phyloP scores from a whole-genome alignment of 2,888 invertebrate species.

The Masnerella sp. region DNA sequence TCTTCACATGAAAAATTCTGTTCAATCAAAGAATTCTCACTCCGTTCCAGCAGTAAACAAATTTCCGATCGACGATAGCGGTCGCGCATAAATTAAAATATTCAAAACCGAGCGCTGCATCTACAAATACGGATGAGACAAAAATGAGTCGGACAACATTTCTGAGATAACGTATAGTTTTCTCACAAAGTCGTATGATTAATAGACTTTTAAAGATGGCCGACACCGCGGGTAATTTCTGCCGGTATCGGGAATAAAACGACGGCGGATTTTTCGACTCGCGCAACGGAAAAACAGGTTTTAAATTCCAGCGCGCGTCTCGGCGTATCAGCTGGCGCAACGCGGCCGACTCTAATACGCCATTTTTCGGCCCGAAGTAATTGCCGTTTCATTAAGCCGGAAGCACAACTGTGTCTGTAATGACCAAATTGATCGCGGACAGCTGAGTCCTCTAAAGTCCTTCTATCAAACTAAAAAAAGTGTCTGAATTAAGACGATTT shows the following conservation, averaged over 20 bases:
- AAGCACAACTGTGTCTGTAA: slow-evolving; percentile 35
- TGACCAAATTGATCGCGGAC: slow-evolving; percentile 39
- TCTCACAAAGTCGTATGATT: slow-evolving; percentile 23
- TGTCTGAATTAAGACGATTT: no score
- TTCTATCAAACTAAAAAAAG: no score
- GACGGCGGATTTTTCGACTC: slow-evolving; percentile 21
- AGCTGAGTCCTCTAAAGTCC: slow-evolving; percentile 45
- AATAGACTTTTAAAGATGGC: slow-evolving; percentile 22
- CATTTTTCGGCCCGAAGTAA: slow-evolving; percentile 19
- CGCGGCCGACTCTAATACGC: slow-evolving; percentile 13
- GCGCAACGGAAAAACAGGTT: slow-evolving; percentile 43
- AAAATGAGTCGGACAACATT: slow-evolving; percentile 11
- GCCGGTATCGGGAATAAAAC: slow-evolving; percentile 10
- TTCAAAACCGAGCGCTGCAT: no score
- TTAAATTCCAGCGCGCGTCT: slow-evolving; percentile 24
- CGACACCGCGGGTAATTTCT: slow-evolving; percentile 14
- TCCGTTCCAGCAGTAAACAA: no score
- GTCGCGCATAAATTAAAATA: no score
- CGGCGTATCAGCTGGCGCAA: slow-evolving; percentile 4
- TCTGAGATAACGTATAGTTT: slow-evolving; percentile 6
- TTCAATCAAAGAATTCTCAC: no score
- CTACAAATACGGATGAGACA: no score
- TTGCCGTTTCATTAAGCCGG: slow-evolving; percentile 41
- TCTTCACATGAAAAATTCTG: no score
- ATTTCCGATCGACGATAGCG: no score